phyloP scores from a whole-genome alignment of 2,113 vertebrate species.

The Columba livia region DNA sequence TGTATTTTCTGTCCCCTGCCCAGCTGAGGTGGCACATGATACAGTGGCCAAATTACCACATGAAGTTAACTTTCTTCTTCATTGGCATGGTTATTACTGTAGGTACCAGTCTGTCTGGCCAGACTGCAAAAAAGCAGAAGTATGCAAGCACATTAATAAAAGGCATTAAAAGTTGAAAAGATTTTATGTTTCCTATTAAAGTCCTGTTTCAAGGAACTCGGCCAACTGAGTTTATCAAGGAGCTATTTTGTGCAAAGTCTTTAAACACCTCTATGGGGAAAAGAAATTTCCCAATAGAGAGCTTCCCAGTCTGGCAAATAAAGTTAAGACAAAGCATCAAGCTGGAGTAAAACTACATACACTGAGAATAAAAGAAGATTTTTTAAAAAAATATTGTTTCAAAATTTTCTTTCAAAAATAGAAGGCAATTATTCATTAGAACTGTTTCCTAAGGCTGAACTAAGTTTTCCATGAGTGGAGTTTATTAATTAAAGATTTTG shows the following conservation, averaged over 20 bases:
- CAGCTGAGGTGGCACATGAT: neutral
- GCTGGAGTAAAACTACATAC: neutral
- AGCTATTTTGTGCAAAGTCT: neutral
- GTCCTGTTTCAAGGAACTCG: neutral
- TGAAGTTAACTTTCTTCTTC: neutral
- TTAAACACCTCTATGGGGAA: neutral
- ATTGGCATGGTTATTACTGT: fast-evolving
- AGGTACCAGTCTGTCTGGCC: neutral
- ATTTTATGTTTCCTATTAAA: neutral
- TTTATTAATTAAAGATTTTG: neutral
- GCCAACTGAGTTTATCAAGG: neutral
- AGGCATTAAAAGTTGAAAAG: neutral
- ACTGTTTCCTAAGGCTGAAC: neutral
- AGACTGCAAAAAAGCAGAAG: neutral
- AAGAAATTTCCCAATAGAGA: neutral
- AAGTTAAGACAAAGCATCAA: neutral
- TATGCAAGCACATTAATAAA: neutral
- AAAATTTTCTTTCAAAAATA: neutral
- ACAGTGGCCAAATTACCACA: neutral
- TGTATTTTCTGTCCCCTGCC: neutral
- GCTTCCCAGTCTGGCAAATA: neutral
- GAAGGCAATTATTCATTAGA: neutral
- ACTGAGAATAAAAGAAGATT: neutral
- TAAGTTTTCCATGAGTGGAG: neutral
- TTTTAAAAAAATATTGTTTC: neutral